phyloP scores from a whole-genome alignment of 92 coral and sea anemone species.

The Phymanthus crucifer region DNA sequence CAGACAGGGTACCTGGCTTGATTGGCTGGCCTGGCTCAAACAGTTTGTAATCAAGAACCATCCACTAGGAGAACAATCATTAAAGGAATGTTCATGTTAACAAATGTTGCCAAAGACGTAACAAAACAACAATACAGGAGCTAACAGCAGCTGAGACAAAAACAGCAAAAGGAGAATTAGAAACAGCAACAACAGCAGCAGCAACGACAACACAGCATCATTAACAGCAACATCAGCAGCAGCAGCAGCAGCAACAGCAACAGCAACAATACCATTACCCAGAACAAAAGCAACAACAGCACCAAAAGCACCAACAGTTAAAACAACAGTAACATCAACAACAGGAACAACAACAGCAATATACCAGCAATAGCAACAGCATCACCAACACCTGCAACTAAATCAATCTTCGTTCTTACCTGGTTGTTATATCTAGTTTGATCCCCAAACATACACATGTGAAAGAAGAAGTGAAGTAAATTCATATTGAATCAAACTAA shows the following conservation, averaged over 20 bases:
- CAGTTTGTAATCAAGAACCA: constrained; percentile 86
- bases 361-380: background rate
- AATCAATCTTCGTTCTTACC: constrained; percentile 28
- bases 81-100: background rate
- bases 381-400: too few relatives aligned
- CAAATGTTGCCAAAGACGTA: too few relatives aligned
- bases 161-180: too few relatives aligned
- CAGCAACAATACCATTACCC: background rate
- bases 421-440: constrained; percentile 60
- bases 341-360: background rate
- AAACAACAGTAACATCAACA: too few relatives aligned
- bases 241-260: too few relatives aligned
- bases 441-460: background rate
- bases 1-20: constrained; percentile 67
- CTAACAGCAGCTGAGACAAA: too few relatives aligned
- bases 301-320: background rate
- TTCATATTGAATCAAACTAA: background rate
- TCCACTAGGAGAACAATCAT: constrained; percentile 70
- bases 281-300: background rate
- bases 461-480: background rate
- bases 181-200: too few relatives aligned
- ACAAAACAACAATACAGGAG: too few relatives aligned
- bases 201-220: too few relatives aligned
- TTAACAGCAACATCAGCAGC: background rate
- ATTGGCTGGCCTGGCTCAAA: constrained; percentile 75